Base-by-base conservation (phyloP, 35 echinoderm and acorn worm species). In the Apostichopus californicus region DNA sequence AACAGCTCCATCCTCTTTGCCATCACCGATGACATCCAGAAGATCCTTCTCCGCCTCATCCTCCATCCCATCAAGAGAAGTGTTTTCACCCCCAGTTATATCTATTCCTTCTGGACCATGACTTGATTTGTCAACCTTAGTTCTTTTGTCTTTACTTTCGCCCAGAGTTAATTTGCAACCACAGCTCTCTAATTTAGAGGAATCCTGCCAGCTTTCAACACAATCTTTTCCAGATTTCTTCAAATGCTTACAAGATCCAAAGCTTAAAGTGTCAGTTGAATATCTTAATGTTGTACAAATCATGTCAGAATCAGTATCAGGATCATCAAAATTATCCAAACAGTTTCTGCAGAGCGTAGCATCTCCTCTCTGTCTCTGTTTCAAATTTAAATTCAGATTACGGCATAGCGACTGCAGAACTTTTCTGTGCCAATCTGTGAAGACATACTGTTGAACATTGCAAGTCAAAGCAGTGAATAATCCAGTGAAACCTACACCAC, bases 401-500 rank as follows among this genome's bases (percentile, higher is more conserved):
- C 82, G 53, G 18, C 11, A 18, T 1, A 94, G 15, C 25, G 86
- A 66, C 56, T 77, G 56, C 24, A 94, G 53, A 26, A 94, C 93
- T 22, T 73, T 57, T 11, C 9, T 9, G 81, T 94, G 86, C 28
- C 85, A 90, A 26, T 94, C 93, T 54, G 93, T 89, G 11, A 94
- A 94, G 26, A 71, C 26, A 26, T 89, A 90, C 5, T 77, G 13
- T 63, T 78, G n/a, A 15, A 77, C 8, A 15, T 63, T 52, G 82
- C 93, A 94, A 17, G 77, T 65, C 77, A 79, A 90, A 3, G 21
- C 55, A 56, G 86, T 18, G 24, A 88, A 58, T 21, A 94, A 5
- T 59, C 93, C 93, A 17, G 86, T 81, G 55, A 94, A 82, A 3
- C 93, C 93, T 55, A 88, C 12, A 23, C 93, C 93, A 75, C 93